phyloP scores from a whole-genome alignment of 2,797 vertebrate genomes.

The Stomatorhinus walkeri region DNA sequence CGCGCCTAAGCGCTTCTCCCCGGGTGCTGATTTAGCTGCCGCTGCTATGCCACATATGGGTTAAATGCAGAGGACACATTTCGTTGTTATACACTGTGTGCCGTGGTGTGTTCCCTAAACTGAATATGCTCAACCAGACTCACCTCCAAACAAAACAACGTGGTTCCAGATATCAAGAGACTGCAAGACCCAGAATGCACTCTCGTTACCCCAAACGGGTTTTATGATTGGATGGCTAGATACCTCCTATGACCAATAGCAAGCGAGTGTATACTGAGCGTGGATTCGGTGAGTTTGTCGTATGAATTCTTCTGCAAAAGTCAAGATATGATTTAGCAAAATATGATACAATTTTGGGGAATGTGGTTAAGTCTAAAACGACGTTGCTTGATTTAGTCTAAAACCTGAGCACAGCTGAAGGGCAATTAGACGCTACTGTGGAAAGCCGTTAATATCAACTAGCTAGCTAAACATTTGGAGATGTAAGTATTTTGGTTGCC shows the following conservation, averaged over 20 bases:
- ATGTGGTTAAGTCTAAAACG: neutral
- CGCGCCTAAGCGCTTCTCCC: neutral
- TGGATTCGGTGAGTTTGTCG: neutral
- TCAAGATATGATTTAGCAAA: neutral
- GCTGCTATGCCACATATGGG: neutral
- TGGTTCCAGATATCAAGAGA: neutral
- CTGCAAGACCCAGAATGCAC: conserved; percentile 7
- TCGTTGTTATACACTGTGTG: neutral
- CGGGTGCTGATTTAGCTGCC: neutral
- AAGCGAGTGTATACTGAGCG: neutral
- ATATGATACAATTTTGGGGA: neutral
- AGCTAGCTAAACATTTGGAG: neutral
- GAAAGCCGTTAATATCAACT: neutral
- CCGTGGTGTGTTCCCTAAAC: neutral
- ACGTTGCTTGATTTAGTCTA: neutral
- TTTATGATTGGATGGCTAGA: conserved; percentile 6
- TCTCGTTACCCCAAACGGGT: neutral
- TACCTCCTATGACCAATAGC: neutral
- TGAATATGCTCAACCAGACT: neutral
- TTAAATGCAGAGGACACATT: neutral
- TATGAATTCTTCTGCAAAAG: neutral
- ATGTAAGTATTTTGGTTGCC: neutral
- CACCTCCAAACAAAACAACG: neutral
- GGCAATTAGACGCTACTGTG: neutral
- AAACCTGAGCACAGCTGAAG: neutral